Evolutionary conservation across 2,113 vertebrate genomes (phyloP), one percentile per base, ranked within the genome.

Genomic region (Hemibagrus wyckioides): DNA sequence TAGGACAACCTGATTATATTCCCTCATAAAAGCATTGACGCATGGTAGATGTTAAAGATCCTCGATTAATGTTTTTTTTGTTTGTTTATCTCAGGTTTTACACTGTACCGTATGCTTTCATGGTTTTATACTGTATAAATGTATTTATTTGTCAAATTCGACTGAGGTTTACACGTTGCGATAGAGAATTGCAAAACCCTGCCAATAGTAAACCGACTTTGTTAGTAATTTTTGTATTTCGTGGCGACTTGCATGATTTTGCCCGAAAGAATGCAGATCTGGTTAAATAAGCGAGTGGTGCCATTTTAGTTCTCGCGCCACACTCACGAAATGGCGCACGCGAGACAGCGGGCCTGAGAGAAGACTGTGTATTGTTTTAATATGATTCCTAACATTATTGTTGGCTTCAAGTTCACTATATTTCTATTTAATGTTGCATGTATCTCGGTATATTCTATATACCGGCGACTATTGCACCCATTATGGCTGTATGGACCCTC

Each of bases 251-350:
- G 50, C 30, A 56, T 56, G 82, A 83, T 52, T 65, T 65, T 25
- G n/a, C 36, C 44, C 21, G 41, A 52, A 39, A 63, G 13, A 11
- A 36, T 54, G 7, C 75, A 86, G 85, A 39, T 48, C 21, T 44
- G 83, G 33, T n/a, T 36, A 33, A 63, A 79, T 52, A 14, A 80
- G 75, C 63, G 57, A 80, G 59, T 54, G 44, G 81, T 44, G 81
- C 75, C 88, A 89, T 89, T 87, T 89, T 84, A 36, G 67, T 63
- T 87, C 48, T 50, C 23, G 57, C 69, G 56, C 82, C 36, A 65
- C 76, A 76, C 52, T 73, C 69, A 39, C 71, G 87, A 87, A 88
- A 87, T 88, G 86, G 86, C 86, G 88, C 82, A n/a, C 67, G 56
- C 7, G 57, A 73, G 41, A 76, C n/a, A 10, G 57, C 25, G 44